A percentile compares a stretch with the other conserved stretches of the same genome.
These are phyloP conservation scores for Varanus salvator DNA, from an alignment of 2,113 vertebrate species.

Conservation along the genomic window DNA sequence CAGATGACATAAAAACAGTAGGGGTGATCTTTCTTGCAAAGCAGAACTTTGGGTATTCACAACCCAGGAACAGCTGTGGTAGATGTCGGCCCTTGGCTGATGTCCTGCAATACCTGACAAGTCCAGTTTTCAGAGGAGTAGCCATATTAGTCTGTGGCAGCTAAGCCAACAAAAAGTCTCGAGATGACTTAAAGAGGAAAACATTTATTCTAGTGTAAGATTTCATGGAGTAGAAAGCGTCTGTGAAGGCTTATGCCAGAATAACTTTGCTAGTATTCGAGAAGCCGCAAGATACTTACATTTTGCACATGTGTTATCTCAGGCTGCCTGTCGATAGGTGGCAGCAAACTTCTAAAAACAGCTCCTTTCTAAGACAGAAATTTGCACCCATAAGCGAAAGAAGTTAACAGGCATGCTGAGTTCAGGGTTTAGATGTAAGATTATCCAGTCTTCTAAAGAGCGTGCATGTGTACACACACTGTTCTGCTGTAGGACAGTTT, in stretches of 20 bases:
- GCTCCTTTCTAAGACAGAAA: neutral
- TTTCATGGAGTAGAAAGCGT: too few species aligned
- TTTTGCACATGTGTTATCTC: fast-evolving
- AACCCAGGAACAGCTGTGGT: neutral
- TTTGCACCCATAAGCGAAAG: neutral
- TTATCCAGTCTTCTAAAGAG: neutral
- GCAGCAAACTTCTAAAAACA: neutral
- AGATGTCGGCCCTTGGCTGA: neutral
- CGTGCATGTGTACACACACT: too few species aligned
- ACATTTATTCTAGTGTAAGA: too few species aligned
- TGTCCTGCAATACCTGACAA: neutral
- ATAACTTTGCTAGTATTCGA: too few species aligned
- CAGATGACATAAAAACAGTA: neutral
- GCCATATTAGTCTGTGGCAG: too few species aligned
- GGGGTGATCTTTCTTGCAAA: neutral
- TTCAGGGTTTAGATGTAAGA: neutral
- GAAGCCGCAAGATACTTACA: neutral
- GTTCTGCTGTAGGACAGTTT: neutral
- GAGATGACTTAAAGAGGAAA: too few species aligned
- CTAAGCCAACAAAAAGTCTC: too few species aligned
- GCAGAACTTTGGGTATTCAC: neutral
- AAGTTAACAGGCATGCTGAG: neutral
- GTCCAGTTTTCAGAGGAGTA: neutral
- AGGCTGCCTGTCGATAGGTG: neutral
- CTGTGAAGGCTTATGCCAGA: too few species aligned